Evolutionary conservation across 1,140 invertebrate species (phyloP), one percentile per base, ranked within the genome.

Genomic region (Chrysopa pallens): DNA sequence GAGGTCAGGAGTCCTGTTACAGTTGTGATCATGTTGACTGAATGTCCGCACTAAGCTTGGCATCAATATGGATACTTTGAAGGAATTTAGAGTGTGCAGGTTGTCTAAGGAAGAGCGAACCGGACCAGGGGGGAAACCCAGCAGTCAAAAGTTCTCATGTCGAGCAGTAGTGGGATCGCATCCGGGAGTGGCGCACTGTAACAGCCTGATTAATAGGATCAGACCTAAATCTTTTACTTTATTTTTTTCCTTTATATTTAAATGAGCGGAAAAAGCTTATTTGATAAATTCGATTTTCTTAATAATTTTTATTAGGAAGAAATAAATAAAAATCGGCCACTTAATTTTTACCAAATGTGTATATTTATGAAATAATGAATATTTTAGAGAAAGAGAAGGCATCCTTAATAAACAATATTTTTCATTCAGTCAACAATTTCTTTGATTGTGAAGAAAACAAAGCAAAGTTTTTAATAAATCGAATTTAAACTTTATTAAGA

Each of bases 131-230:
- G 81, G 84, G 86, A 81, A 87, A 91, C 80, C 74, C 77, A 89
- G 84, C 85, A 90, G 83, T 83, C 84, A 87, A 89, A 86, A 91
- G 84, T 82, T 78, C 77, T 84, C 85, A 84, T 84, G 84, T 82
- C 70, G 79, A 70, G 81, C 84, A 89, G 87, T 90, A 91, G 86
- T 87, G 85, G 87, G 87, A 90, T 87, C 78, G 88, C 87, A 81
- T 75, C 84, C 74, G 83, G 84, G 88, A 92, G 87, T 87, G 73
- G 74, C 68, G 70, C 71, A 70, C 66, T 70, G 70, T 69, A 66
- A 63, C 73, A 89, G 84, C 86, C 83, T 68, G 73, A 70, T 74
- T 76, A 77, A 89, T 71, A 89, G 55, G 84, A 74, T 72, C 72
- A 80, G 73, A 90, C 86, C 74, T 66, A 69, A 65, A 69, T 70